These are phyloP conservation scores for Strigamia crassipes DNA, from an alignment of 2,888 invertebrate species.

Conservation along the genomic window DNA sequence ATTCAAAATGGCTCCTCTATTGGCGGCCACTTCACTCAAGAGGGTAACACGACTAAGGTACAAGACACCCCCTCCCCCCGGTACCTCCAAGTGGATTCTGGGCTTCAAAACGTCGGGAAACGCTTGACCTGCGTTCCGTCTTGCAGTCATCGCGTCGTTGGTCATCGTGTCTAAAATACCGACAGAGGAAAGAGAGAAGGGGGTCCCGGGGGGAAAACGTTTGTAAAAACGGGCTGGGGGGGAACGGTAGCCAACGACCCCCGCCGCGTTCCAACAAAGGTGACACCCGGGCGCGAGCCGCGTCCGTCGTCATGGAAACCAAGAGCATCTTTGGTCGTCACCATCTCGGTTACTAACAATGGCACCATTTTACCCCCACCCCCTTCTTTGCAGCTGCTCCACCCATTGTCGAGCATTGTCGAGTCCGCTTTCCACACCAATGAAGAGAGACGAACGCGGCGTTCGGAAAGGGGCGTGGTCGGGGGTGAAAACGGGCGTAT, in stretches of 20 bases:
- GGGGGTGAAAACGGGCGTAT: slow-evolving; percentile 29
- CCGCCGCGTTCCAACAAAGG: slow-evolving; percentile 21
- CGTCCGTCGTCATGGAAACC: slow-evolving; percentile 37
- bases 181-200: background rate
- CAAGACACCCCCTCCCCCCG: no score
- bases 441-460: slow-evolving; percentile 6
- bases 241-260: slow-evolving; percentile 29
- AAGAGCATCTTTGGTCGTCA: slow-evolving; percentile 22
- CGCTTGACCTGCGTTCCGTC: slow-evolving; percentile 42
- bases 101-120: slow-evolving; percentile 25
- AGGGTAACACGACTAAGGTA: slow-evolving; percentile 18
- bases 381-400: background rate
- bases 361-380: background rate
- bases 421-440: slow-evolving; percentile 23
- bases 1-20: slow-evolving; percentile 29
- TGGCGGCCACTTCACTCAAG: slow-evolving; percentile 44
- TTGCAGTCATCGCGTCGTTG: slow-evolving; percentile 14
- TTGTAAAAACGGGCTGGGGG: background rate
- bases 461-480: slow-evolving; percentile 1
- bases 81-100: slow-evolving; percentile 19
- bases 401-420: slow-evolving; percentile 30
- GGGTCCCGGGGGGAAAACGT: background rate
- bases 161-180: slow-evolving; percentile 31
- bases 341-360: slow-evolving; percentile 16
- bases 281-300: slow-evolving; percentile 42